A percentile compares a stretch with the other conserved stretches of the same genome.
Evolutionary conservation across 2,888 invertebrate genomes (phyloP).

Genomic region (Sphaerophoria rueppellii): DNA sequence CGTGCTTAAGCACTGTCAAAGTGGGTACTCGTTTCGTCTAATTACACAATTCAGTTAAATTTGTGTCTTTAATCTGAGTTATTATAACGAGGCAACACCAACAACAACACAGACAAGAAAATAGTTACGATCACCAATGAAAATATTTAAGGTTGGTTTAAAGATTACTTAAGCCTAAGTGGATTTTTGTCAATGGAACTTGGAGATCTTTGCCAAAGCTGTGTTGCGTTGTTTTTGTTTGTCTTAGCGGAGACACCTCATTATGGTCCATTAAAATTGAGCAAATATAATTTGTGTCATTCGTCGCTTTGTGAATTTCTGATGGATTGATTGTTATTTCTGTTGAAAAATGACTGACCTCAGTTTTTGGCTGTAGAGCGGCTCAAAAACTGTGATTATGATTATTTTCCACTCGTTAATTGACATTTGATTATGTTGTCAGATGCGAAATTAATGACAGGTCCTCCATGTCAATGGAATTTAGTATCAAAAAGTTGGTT

Average conservation of each 20-base stretch:
- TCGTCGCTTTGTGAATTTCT: not conserved
- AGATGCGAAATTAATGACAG: not conserved
- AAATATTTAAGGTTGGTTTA: conserved; percentile 8
- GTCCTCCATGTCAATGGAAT: conserved; percentile 12
- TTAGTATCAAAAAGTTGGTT: conserved; percentile 20
- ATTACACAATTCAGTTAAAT: conserved; percentile 50
- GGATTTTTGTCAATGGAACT: conserved; percentile 18
- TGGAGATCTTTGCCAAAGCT: not conserved
- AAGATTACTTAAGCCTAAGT: conserved; percentile 31
- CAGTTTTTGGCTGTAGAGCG: not conserved
- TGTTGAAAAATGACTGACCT: conserved; percentile 22
- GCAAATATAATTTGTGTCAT: conserved; percentile 46
- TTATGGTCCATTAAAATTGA: conserved; percentile 40
- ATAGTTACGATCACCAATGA: not conserved
- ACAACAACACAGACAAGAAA: not conserved
- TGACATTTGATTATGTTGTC: conserved; percentile 39
- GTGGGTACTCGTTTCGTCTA: conserved; percentile 42
- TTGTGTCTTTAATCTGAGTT: conserved; percentile 48
- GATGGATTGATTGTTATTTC: conserved; percentile 34
- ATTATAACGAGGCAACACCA: conserved; percentile 19
- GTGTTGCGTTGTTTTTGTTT: not conserved
- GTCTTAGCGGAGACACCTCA: conserved; percentile 22
- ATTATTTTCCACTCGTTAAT: conserved; percentile 24
- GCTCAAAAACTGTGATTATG: not conserved
- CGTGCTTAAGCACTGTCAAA: conserved; percentile 32